phyloP scores from a whole-genome alignment of 2,797 vertebrate species.

The Peromyscus aztecus region DNA sequence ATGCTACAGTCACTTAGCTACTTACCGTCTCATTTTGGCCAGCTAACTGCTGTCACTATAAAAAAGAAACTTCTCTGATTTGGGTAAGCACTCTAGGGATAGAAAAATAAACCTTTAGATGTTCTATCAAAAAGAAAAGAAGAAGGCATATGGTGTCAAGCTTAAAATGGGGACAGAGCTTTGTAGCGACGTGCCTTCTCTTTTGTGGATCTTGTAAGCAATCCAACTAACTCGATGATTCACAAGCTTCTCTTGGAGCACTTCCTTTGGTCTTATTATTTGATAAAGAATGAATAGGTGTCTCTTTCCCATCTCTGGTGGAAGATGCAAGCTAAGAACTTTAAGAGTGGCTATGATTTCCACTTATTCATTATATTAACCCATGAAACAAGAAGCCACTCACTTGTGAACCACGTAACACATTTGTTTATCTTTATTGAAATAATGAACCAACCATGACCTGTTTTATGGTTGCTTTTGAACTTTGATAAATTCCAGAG shows the following conservation, averaged over 20 bases:
- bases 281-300: neutral
- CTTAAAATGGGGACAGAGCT: no score
- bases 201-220: neutral
- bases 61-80: neutral
- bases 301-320: neutral
- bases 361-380: neutral
- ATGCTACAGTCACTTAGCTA: neutral
- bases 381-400: neutral
- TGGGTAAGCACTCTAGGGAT: neutral
- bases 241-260: rapidly evolving
- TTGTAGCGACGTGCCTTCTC: neutral
- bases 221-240: no score
- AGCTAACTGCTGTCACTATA: neutral
- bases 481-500: neutral
- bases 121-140: neutral
- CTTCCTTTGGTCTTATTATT: neutral
- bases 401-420: neutral
- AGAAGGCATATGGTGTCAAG: neutral
- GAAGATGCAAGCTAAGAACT: neutral
- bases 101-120: neutral
- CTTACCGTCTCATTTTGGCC: neutral
- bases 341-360: neutral
- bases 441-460: rapidly evolving
- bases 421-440: neutral
- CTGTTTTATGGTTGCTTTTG: neutral